Base-by-base conservation (phyloP, 2,888 invertebrate species). In the Eupeodes latifasciatus region DNA sequence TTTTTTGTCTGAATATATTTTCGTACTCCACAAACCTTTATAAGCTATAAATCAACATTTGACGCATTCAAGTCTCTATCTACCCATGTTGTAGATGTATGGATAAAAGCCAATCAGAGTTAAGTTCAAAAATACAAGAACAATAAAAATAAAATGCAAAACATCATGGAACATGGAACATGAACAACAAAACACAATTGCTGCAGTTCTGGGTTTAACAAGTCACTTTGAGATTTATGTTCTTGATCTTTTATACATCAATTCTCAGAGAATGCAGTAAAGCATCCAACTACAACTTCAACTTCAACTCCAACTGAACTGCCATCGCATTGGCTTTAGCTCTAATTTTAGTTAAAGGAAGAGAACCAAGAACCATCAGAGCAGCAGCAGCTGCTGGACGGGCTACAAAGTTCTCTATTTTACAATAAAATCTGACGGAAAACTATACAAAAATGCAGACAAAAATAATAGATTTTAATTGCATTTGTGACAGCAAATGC, bases 401-500 rank as follows among this genome's bases (percentile, higher is more conserved):
- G 27, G 2, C 27, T 27, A 27, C 27, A 9, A 66, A 1, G 10
- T 7, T 49, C 49, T 69, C 27, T 27, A 27, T 27, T 27, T 27
- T 27, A 27, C 27, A 1, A 11, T 1, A 53, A 53, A 36, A 16
- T 44, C 40, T 69, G 53, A 71, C 12, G 12, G 9, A 71, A 44
- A 44, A 49, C 71, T 55, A 71, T 62, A 66, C 9, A 40, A 40
- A 66, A 53, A 27, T 6, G 55, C 59, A 53, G 40, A 4, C 9
- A 5, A 44, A 71, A 81, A 76, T 76, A 81, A 81, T 72, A 72
- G 81, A 77, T 66, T 77, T 77, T 57, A 76, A 81, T 81, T 76
- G 71, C 81, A 66, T 44, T 51, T 76, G 59, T 36, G 59, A 69
- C 27, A 64, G 53, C 36, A 57, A 64, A 14, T 19, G 9, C 14